Base-by-base conservation (phyloP, 2,888 invertebrate genomes). In the Bruchidius siliquastri region DNA sequence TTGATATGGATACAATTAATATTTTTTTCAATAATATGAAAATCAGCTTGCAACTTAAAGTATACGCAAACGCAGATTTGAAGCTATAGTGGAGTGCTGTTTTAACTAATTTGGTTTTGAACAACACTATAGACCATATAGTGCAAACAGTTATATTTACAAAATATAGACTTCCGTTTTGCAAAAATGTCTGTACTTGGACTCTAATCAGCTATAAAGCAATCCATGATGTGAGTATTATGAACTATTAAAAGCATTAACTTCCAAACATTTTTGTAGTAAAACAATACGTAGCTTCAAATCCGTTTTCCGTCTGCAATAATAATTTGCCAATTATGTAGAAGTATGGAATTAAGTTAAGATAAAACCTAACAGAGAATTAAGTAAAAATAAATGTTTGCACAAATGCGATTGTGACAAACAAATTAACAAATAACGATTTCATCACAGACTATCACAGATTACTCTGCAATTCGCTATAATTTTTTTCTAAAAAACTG, bases 391-490 rank as follows among this genome's bases (percentile, higher is more conserved):
- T 49, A 49, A 49, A 13, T 13, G 18, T 49, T 30, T 3, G 3
- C 49, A 49, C 49, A 49, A 8, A 49, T 1, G 49, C 1, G 49
- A 13, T 49, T 49, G 6, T 49, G 3, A 49, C 49, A 49, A 49
- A 49, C 18, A 49, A 49, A 49, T 49, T 49, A 49, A 49, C 49
- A 49, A 49, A 49, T 49, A 49, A 49, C 49, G 49, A 73, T 75
- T 84, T 83, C 84, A 86, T 86, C 86, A 86, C 85, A 86, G 84
- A 83, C 83, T 86, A 86, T 86, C 85, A 85, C 86, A 86, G 85
- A 85, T 84, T 82, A 82, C 85, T 86, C 86, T 86, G 86, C 83
- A 86, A 86, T 85, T 84, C 79, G 82, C 81, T 82, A 76, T 79
- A 68, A 21, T 68, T 68, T 68, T 21, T 21, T 68, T 21, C 22